Conservation (phyloP, 2,888 invertebrate species). For the Drosophila tripunctata region DNA sequence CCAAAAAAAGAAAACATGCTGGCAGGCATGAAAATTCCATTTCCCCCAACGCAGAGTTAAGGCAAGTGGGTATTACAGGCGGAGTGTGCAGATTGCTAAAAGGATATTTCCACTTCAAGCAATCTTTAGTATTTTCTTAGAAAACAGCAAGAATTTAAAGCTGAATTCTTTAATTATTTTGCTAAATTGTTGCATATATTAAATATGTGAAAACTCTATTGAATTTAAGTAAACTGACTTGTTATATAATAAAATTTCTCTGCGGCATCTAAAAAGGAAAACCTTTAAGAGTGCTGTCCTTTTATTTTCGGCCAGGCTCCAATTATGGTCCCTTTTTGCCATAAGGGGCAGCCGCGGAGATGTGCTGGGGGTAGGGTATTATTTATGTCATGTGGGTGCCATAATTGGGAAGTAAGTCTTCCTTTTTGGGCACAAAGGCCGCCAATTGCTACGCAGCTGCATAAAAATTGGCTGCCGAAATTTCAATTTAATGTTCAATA, state of each 20-base stretch:
- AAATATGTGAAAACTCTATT: conserved; percentile 7
- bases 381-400: conserved; percentile 28
- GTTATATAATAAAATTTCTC: conserved; percentile 22
- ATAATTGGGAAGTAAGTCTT: conserved; percentile 1
- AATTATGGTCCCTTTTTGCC: conserved; percentile 4
- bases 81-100: neutral
- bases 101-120: neutral
- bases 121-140: too few relatives aligned
- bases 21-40: conserved; percentile 3
- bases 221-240: conserved; percentile 7
- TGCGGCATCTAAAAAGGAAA: conserved; percentile 24
- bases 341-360: too few relatives aligned
- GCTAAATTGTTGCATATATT: too few relatives aligned
- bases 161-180: too few relatives aligned
- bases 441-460: conserved; percentile 13
- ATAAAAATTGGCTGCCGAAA: conserved; percentile 16
- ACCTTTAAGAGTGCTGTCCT: conserved; percentile 6
- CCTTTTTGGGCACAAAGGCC: neutral
- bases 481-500: conserved; percentile 23
- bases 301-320: neutral
- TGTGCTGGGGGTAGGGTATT: too few relatives aligned
- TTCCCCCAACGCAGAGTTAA: neutral
- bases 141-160: too few relatives aligned
- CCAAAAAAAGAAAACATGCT: neutral
- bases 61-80: too few relatives aligned